Evolutionary conservation across 2,797 vertebrate genomes (phyloP).

Genomic region (Oophaga sylvatica): DNA sequence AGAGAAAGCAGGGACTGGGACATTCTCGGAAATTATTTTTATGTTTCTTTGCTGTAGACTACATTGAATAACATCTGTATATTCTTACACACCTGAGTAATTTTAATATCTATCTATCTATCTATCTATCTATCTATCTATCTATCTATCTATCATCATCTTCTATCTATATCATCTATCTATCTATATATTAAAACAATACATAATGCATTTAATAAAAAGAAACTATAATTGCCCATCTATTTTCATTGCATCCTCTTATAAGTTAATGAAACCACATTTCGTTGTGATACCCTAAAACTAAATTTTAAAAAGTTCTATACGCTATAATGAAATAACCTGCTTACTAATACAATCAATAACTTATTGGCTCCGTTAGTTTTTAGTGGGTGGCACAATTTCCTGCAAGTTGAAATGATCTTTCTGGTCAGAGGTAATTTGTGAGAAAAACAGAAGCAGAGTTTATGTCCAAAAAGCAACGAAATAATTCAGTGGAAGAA

Average conservation of each 20-base stretch:
- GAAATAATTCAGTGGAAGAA: slow-evolving; percentile 69
- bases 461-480: slow-evolving; percentile 53
- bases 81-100: not conserved
- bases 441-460: slow-evolving; percentile 44
- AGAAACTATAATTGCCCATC: not conserved
- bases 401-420: not conserved
- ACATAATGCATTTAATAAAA: not conserved
- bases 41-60: not conserved
- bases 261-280: not conserved
- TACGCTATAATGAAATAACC: not conserved
- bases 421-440: slow-evolving; percentile 30
- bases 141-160: not conserved
- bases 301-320: not conserved
- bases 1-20: slow-evolving; percentile 26
- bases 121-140: not conserved
- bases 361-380: not conserved
- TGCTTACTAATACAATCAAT: not conserved
- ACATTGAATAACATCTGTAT: not conserved
- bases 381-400: slow-evolving; percentile 27
- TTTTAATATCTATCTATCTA: slow-evolving; percentile 1
- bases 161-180: too few relatives aligned
- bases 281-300: not conserved
- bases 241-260: not conserved
- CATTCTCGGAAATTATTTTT: not conserved
- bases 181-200: too few relatives aligned